These are phyloP conservation scores for Aramus guarauna DNA, from an alignment of 2,113 vertebrate species.

Conservation along the genomic window DNA sequence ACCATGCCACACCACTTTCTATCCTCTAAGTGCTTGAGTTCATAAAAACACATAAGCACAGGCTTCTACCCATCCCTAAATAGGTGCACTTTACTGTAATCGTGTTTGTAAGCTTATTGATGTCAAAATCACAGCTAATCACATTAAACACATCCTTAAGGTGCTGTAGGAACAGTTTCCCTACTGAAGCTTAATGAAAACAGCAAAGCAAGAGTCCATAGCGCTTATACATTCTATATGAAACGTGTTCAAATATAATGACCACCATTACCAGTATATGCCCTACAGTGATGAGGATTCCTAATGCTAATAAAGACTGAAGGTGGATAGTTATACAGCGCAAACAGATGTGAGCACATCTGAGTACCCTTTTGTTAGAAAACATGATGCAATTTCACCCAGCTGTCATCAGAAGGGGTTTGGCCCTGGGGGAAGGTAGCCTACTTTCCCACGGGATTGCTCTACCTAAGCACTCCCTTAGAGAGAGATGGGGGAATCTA, in stretches of 20 bases:
- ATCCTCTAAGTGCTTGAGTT: neutral
- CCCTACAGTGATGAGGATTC: neutral
- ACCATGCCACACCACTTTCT: neutral
- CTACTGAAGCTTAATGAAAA: neutral
- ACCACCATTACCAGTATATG: rapidly evolving
- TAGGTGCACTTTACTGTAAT: neutral
- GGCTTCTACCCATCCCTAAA: neutral
- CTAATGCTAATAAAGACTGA: neutral
- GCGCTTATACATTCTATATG: neutral
- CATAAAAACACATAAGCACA: neutral
- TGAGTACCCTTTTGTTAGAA: neutral
- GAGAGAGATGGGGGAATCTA: neutral
- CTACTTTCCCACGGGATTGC: neutral
- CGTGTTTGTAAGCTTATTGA: neutral
- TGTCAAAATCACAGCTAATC: neutral
- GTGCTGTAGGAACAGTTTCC: neutral
- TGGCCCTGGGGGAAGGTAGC: neutral
- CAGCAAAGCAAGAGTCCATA: rapidly evolving
- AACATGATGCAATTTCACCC: neutral
- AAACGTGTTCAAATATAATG: rapidly evolving
- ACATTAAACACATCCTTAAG: neutral
- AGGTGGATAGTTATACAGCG: neutral
- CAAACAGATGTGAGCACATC: neutral
- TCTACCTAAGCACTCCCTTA: neutral
- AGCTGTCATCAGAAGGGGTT: neutral